Evolutionary conservation across 2,113 vertebrate genomes (phyloP).

Genomic region (Gobio gobio): DNA sequence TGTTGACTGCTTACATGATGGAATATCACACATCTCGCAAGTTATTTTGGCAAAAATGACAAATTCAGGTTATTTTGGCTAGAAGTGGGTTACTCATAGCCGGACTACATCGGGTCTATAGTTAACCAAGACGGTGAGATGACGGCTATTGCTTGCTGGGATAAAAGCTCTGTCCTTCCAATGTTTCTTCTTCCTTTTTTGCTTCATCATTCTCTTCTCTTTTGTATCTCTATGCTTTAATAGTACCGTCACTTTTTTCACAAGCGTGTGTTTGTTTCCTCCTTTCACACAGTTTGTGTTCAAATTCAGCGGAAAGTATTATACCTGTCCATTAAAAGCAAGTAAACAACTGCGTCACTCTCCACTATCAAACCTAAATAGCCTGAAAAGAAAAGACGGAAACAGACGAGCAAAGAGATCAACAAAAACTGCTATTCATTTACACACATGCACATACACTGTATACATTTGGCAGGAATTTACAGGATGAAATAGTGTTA

Average conservation of each 20-base stretch:
- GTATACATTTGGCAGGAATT: too few species aligned
- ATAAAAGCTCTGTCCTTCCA: background rate
- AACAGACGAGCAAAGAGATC: conserved; percentile 4
- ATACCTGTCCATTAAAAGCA: conserved; percentile 43
- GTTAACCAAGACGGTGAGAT: too few species aligned
- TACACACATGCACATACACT: conserved; percentile 7
- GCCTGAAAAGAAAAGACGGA: conserved; percentile 22
- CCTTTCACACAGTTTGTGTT: background rate
- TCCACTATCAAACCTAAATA: background rate
- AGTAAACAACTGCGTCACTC: conserved; percentile 46
- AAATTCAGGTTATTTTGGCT: too few species aligned
- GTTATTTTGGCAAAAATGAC: too few species aligned
- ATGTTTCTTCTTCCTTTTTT: background rate
- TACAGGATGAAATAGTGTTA: too few species aligned
- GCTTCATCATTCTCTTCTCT: background rate
- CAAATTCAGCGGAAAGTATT: background rate
- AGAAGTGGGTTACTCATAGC: too few species aligned
- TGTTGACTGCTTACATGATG: too few species aligned
- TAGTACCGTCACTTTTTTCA: background rate
- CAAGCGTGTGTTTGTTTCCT: conserved; percentile 24
- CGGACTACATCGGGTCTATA: too few species aligned
- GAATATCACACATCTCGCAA: too few species aligned
- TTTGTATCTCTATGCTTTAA: background rate
- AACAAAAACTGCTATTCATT: conserved; percentile 25
- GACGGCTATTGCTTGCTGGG: too few species aligned